Evolutionary conservation across 1,140 invertebrate species (phyloP), one percentile per base, ranked within the genome.

Genomic region (Apocrypta bakeri): DNA sequence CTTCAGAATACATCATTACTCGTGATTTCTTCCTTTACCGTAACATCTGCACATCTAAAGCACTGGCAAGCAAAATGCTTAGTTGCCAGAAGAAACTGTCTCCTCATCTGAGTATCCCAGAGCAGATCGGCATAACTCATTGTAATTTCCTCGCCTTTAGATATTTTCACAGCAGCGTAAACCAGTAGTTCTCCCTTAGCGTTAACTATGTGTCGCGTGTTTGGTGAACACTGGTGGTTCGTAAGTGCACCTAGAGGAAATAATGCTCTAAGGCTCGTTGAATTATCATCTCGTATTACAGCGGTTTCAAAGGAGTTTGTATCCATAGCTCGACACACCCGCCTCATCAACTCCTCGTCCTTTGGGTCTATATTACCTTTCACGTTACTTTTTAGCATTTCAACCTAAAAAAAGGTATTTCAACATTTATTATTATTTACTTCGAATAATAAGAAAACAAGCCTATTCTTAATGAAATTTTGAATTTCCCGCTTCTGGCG

Each of bases 41-140:
- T 94, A 0, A 94, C 94, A 91, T 97, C 96, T 48, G 90, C 88
- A 88, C 96, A 97, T 42, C 96, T 92, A 24, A 89, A 85, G 87
- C 96, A 97, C 17, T 89, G 89, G 87, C 96, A 97, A 40, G 92
- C 90, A 88, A 97, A 97, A 87, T 95, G 93, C 92, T 97, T 97
- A 2, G 95, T 96, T 81, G 93, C 92, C 74, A 90, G 92, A 6
- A 97, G 91, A 87, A 96, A 94, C 25, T 94, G 90, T 64, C 95
- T 91, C 76, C 96, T 90, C 1, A 94, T 92, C 1, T 92, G 89
- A 1, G 95, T 97, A 11, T 95, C 95, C 95, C 96, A 96, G 7
- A 97, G 88, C 21, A 96, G 84, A 73, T 95, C 94, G 0, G 95
- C 93, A 84, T 97, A 97, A 33, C 94, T 94, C 79, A 95, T 95